These are phyloP conservation scores for Tridacna gigas DNA, from an alignment of 2,888 invertebrate genomes.

Conservation along the genomic window DNA sequence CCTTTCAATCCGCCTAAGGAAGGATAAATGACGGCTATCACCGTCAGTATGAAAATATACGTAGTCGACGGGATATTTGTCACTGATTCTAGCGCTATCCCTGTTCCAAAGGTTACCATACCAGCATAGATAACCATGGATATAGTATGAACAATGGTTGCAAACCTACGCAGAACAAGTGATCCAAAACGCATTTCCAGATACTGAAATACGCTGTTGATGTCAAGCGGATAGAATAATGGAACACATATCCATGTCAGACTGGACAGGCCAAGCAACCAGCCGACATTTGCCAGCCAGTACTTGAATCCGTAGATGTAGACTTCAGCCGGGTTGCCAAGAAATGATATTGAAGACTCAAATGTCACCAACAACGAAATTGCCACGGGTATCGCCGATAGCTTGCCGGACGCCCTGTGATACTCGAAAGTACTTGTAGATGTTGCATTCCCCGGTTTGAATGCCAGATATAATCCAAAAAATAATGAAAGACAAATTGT, in stretches of 20 bases:
- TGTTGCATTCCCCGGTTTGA: neutral
- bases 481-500: neutral
- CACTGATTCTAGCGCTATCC: conserved; percentile 40
- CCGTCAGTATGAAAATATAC: conserved; percentile 20
- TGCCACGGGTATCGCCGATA: conserved; percentile 45
- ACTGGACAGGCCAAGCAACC: conserved; percentile 23
- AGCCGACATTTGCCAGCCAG: conserved; percentile 34
- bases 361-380: conserved; percentile 51
- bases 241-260: conserved; percentile 42
- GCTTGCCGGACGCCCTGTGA: conserved; percentile 49
- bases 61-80: conserved; percentile 29
- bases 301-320: conserved; percentile 46
- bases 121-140: conserved; percentile 41
- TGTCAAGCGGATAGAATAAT: conserved; percentile 45
- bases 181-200: conserved; percentile 40
- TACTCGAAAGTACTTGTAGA: conserved; percentile 29
- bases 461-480: conserved; percentile 2
- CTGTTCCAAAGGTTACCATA: conserved; percentile 47
- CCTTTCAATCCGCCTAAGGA: conserved; percentile 49
- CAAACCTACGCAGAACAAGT: conserved; percentile 24
- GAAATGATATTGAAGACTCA: conserved; percentile 49
- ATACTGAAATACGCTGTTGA: conserved; percentile 53
- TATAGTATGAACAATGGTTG: conserved; percentile 20
- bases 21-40: conserved; percentile 41
- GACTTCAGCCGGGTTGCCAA: conserved; percentile 50